phyloP scores from a whole-genome alignment of 1,140 invertebrate genomes.

The Trichonephila clavata region DNA sequence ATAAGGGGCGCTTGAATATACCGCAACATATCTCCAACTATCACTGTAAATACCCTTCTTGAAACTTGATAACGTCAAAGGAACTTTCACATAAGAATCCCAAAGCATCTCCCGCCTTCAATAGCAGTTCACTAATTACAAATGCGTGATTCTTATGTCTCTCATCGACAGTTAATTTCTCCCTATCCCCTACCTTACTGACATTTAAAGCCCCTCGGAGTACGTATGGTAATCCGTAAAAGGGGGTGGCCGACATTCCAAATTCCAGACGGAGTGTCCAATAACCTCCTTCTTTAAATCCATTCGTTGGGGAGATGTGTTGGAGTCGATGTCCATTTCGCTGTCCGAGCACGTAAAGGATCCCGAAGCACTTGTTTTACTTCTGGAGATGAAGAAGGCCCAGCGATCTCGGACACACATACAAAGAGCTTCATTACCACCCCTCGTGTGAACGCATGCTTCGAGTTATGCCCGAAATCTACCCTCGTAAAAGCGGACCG shows the following conservation, averaged over 20 bases:
- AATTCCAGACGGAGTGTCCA: constrained; percentile 55
- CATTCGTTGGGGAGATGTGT: constrained; percentile 39
- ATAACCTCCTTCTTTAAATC: constrained; percentile 53
- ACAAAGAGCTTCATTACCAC: constrained; percentile 75
- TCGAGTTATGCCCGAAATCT: constrained; percentile 67
- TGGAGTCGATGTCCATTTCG: constrained; percentile 57
- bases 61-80: too few species aligned
- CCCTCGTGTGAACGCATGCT: constrained; percentile 39
- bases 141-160: neutral
- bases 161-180: neutral
- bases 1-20: too few species aligned
- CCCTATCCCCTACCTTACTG: neutral
- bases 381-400: constrained; percentile 47
- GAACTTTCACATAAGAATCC: too few species aligned
- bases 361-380: constrained; percentile 71
- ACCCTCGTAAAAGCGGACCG: constrained; percentile 70
- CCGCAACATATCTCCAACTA: too few species aligned
- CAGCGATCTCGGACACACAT: constrained; percentile 60
- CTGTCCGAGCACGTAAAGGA: constrained; percentile 74
- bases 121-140: neutral
- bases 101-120: neutral
- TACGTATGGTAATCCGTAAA: constrained; percentile 34
- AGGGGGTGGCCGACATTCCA: neutral
- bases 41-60: too few species aligned
- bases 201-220: neutral